Evolutionary conservation across 2,113 vertebrate species (phyloP).

Genomic region (Tricholaema leucomelas): DNA sequence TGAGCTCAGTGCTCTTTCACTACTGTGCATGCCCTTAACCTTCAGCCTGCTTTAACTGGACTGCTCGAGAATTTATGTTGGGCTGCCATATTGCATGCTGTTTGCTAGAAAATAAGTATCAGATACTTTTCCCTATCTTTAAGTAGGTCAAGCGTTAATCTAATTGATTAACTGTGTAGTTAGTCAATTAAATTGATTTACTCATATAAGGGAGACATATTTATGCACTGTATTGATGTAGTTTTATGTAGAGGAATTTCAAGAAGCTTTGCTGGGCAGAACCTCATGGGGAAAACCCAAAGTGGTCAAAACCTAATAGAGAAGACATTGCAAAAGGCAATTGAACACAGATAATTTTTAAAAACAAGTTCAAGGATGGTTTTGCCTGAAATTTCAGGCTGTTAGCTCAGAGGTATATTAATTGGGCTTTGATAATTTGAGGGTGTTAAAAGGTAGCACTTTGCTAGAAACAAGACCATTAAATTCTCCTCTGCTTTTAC

Average conservation of each 20-base stretch:
- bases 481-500: background rate
- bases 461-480: background rate
- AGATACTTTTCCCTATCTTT: background rate
- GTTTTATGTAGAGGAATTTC: background rate
- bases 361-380: background rate
- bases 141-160: constrained; percentile 43
- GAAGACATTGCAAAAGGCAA: background rate
- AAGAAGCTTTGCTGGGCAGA: background rate
- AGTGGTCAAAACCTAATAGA: background rate
- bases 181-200: constrained; percentile 23
- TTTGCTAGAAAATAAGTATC: background rate
- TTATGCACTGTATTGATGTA: background rate
- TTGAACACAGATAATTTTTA: background rate
- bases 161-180: constrained; percentile 20
- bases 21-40: background rate
- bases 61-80: background rate
- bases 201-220: background rate
- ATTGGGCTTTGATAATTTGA: background rate
- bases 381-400: background rate
- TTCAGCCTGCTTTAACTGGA: background rate
- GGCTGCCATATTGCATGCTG: background rate
- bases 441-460: background rate
- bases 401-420: background rate
- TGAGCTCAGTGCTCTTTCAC: background rate
- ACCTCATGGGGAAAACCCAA: background rate